Conservation (phyloP, 2,888 invertebrate genomes). For the Ceriagrion tenellum region DNA sequence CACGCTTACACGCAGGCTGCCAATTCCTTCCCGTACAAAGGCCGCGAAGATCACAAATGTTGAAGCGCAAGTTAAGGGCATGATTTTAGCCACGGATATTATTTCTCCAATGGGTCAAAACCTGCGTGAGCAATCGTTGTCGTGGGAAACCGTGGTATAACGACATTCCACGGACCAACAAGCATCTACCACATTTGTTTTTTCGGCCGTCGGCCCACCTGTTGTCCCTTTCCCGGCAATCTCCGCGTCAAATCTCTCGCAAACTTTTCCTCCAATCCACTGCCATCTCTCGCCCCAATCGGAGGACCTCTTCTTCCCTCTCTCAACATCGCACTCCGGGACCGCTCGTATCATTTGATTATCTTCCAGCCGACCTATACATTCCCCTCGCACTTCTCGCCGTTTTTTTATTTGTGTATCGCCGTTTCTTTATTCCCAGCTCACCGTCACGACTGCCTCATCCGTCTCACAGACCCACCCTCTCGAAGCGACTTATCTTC, state of each 20-base stretch:
- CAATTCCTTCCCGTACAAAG: no score
- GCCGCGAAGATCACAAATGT: no score
- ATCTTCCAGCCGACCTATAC: neutral
- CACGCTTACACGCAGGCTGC: no score
- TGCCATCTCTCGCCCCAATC: neutral
- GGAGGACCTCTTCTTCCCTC: neutral
- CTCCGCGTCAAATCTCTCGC: neutral
- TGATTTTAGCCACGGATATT: neutral
- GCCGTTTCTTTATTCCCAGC: neutral
- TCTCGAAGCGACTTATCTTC: neutral
- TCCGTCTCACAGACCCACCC: neutral
- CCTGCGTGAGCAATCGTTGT: neutral
- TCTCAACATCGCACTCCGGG: neutral
- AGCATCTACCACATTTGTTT: neutral
- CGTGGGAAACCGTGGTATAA: neutral
- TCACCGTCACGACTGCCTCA: neutral
- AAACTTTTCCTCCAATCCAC: neutral
- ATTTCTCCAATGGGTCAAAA: neutral
- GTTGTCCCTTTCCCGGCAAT: neutral
- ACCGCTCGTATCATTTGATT: conserved; percentile 1
- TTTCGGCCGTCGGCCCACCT: neutral
- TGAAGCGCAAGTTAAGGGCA: neutral
- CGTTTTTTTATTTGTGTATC: neutral
- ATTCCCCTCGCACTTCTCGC: neutral
- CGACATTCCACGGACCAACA: neutral